A percentile compares a stretch with the other conserved stretches of the same genome.
phyloP scores from a whole-genome alignment of 2,797 vertebrate species.

The Anguilla pacifica region DNA sequence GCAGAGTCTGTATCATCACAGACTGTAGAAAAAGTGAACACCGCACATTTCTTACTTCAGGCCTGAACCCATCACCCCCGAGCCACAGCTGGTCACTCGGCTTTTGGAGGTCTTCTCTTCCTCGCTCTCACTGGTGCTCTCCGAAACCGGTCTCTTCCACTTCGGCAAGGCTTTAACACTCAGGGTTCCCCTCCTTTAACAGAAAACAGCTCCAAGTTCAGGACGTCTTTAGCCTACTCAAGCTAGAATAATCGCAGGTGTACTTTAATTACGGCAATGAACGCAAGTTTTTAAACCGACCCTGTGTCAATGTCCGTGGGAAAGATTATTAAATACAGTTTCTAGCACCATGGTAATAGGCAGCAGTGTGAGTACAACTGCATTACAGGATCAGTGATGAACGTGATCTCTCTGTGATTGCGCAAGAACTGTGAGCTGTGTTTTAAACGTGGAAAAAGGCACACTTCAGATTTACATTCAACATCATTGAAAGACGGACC shows the following conservation, averaged over 20 bases:
- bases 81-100: neutral
- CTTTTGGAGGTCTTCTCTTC: neutral
- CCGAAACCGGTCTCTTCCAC: neutral
- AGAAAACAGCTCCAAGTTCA: constrained; percentile 26
- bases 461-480: no score
- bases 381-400: neutral
- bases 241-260: no score
- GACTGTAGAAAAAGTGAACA: neutral
- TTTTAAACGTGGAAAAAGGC: neutral
- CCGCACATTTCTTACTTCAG: constrained; percentile 10
- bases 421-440: neutral
- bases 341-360: no score
- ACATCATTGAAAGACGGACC: neutral
- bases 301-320: neutral
- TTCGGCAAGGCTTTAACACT: constrained; percentile 24
- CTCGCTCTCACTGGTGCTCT: constrained; percentile 45
- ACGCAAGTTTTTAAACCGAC: no score
- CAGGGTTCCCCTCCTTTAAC: constrained; percentile 27
- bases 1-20: neutral
- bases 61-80: constrained; percentile 33
- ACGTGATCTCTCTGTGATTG: neutral
- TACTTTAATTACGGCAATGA: no score
- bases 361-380: neutral
- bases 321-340: no score
- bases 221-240: no score